Evolutionary conservation across 2,113 vertebrate genomes (phyloP), one percentile per base, ranked within the genome.

Genomic region (Hiodon alosoides): DNA sequence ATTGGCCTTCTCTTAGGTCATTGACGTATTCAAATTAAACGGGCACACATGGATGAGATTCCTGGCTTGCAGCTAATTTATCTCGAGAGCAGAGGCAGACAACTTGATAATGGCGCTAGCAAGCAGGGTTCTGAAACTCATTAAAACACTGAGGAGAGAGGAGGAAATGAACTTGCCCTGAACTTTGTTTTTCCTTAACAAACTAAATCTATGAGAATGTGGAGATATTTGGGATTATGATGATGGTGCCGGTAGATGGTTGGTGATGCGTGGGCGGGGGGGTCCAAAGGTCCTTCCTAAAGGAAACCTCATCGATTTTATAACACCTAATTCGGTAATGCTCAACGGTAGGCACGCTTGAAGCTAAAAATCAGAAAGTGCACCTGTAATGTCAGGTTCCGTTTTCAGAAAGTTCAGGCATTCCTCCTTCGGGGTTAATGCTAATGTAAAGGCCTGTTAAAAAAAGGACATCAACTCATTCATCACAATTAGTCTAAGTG

Each of bases 61-160:
- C 52, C 67, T 53, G 48, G 68, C 79, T 69, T 31, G 78, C 74
- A 65, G 82, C 79, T 85, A 79, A 87, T 85, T 85, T 80, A 76
- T 75, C 79, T 60, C 77, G 81, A 77, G 17, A 70, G 81, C 76
- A 10, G 67, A 46, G 69, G 75, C 78, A 80, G 77, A 80, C 65
- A 52, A 69, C 72, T 81, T 61, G 66, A 82, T 84, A 78, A 83
- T 72, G 50, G 84, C 78, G 73, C 71, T 68, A 82, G 77, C 71
- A 73, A 74, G 77, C 71, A 2, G 74, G 67, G 67, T 73, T 79
- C 70, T 78, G 71, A 73, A 73, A 79, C 85, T 86, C 83, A 85
- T 87, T 87, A 85, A 79, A 84, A 77, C 67, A 9, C 79, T 66
- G 71, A 76, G 74, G 76, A 75, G 79, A 76, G 47, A 81, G 80